Conservation (phyloP, 2,888 invertebrate genomes). For the Aphodius sticticus region DNA sequence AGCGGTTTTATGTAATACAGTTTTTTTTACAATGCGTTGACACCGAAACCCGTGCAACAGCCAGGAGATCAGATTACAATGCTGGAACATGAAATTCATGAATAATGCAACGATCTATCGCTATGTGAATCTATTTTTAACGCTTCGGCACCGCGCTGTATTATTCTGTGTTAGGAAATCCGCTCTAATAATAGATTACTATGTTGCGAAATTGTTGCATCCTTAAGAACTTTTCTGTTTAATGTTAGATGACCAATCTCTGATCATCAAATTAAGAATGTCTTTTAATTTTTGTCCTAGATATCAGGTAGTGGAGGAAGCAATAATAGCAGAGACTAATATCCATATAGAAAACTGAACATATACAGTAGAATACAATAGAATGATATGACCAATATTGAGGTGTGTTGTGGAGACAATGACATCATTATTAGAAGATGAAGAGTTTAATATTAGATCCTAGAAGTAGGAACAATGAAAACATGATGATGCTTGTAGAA, state of each 20-base stretch:
- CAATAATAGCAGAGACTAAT: too few relatives aligned
- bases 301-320: too few relatives aligned
- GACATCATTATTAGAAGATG: background rate
- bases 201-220: background rate
- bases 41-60: background rate
- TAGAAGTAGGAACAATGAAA: background rate
- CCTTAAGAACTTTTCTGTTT: background rate
- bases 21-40: background rate
- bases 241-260: background rate
- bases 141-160: background rate
- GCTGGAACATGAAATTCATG: background rate
- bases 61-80: background rate
- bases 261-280: background rate
- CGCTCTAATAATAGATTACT: background rate
- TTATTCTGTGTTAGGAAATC: background rate
- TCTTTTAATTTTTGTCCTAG: background rate
- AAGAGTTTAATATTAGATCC: background rate
- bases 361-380: background rate
- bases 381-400: background rate
- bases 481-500: too few relatives aligned
- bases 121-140: background rate
- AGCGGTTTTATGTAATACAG: background rate
- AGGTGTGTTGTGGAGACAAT: background rate
- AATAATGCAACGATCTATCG: background rate
- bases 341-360: background rate